These are phyloP conservation scores for Diorhabda elongata DNA, from an alignment of 1,140 invertebrate species.

Conservation along the genomic window DNA sequence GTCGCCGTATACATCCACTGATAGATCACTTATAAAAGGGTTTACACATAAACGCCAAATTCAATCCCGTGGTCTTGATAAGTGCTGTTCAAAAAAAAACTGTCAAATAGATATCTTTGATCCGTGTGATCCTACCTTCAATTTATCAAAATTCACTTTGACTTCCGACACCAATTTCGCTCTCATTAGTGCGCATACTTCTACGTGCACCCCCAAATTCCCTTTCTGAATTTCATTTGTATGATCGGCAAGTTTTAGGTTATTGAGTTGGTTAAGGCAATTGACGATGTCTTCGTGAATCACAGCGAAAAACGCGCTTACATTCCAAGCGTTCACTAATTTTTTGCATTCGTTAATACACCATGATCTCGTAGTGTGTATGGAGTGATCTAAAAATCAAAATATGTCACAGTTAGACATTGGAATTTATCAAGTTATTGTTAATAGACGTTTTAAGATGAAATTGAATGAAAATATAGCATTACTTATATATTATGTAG, in stretches of 20 bases:
- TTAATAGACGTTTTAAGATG: neutral
- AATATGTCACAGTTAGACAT: slow-evolving; percentile 3
- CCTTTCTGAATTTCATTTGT: slow-evolving; percentile 51
- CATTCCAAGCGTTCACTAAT: slow-evolving; percentile 68
- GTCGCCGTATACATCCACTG: too few relatives aligned
- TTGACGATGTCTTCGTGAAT: slow-evolving; percentile 62
- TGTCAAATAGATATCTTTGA: too few relatives aligned
- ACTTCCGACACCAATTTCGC: slow-evolving; percentile 73
- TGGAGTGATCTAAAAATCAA: slow-evolving; percentile 60
- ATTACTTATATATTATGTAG: too few relatives aligned
- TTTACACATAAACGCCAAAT: too few relatives aligned
- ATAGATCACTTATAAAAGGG: too few relatives aligned
- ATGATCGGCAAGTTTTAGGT: slow-evolving; percentile 61
- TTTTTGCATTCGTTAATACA: slow-evolving; percentile 62
- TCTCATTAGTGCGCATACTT: slow-evolving; percentile 70
- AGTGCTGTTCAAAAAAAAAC: too few relatives aligned
- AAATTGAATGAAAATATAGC: too few relatives aligned
- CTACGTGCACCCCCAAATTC: slow-evolving; percentile 51
- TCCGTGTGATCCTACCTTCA: slow-evolving; percentile 54
- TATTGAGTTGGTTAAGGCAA: slow-evolving; percentile 60
- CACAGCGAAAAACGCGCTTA: slow-evolving; percentile 53
- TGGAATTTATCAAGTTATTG: neutral
- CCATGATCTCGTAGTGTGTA: slow-evolving; percentile 72
- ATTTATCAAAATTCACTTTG: slow-evolving; percentile 64
- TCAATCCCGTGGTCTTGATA: too few relatives aligned